Conservation (phyloP, 2,797 vertebrate genomes). For the Clarias pachynema region DNA sequence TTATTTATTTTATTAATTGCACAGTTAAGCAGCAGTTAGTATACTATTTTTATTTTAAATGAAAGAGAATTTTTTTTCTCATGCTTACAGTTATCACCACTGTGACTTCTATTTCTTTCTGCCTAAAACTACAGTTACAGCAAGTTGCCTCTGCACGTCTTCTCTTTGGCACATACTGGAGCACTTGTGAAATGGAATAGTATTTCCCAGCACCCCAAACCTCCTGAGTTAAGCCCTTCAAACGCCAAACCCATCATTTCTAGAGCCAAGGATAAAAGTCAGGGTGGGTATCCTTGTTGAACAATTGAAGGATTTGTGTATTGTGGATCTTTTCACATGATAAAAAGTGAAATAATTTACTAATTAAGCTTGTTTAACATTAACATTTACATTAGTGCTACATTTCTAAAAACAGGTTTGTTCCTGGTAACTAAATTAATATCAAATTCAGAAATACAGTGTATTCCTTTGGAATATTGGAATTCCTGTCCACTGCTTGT, state of each 20-base stretch:
- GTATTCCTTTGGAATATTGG: background rate
- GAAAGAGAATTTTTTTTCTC: background rate
- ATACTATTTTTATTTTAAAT: background rate
- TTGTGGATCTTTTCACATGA: background rate
- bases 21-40: background rate
- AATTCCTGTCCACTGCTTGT: background rate
- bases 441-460: too few relatives aligned
- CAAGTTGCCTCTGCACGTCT: constrained; percentile 77
- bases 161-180: constrained; percentile 85
- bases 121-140: constrained; percentile 75
- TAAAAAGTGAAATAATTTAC: background rate
- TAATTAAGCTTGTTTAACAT: background rate
- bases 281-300: constrained; percentile 34
- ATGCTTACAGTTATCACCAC: background rate
- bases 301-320: background rate
- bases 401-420: background rate
- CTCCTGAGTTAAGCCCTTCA: constrained; percentile 44
- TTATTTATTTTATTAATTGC: background rate
- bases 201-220: constrained; percentile 42
- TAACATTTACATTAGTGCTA: background rate
- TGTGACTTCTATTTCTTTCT: background rate
- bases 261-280: constrained; percentile 37
- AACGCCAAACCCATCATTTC: constrained; percentile 15
- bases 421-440: background rate
- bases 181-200: constrained; percentile 70